Evolutionary conservation across 92 coral and sea anemone species (phyloP).

Genomic region (Parazoanthus swiftii): DNA sequence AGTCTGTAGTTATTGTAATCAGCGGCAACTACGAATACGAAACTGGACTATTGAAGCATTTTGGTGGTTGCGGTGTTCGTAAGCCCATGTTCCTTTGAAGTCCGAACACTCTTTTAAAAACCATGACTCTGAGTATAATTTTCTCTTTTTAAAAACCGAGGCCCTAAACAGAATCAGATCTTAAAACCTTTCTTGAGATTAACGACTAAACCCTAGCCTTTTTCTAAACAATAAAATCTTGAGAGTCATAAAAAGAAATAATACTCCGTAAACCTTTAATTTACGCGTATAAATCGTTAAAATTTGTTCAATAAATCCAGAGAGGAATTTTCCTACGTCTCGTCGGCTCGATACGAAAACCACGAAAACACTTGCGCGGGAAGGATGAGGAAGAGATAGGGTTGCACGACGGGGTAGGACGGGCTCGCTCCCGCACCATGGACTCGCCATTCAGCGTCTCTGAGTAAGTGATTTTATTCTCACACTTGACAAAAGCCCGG

Average conservation of each 20-base stretch:
- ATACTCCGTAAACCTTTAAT: not conserved
- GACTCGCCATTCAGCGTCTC: constrained; percentile 14
- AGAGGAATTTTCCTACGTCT: constrained; percentile 37
- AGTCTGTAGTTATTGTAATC: too few species aligned
- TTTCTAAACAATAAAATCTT: not conserved
- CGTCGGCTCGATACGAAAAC: constrained; percentile 45
- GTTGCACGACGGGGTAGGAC: not conserved
- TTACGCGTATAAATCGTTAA: not conserved
- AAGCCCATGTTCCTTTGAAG: not conserved
- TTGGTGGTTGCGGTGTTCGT: too few species aligned
- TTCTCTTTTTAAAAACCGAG: too few species aligned
- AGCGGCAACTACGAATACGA: too few species aligned
- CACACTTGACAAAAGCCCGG: not conserved
- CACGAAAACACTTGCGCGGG: constrained; percentile 12
- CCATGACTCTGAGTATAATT: too few species aligned
- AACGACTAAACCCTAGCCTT: not conserved
- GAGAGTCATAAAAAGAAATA: not conserved
- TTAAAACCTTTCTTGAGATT: too few species aligned
- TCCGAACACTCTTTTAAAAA: not conserved
- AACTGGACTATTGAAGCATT: too few species aligned
- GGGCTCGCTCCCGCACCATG: not conserved
- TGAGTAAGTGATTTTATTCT: not conserved
- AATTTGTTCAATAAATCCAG: not conserved
- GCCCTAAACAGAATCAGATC: not conserved
- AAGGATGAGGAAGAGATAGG: not conserved